These are phyloP conservation scores for Tetrao urogallus DNA, from an alignment of 2,113 vertebrate genomes.

Conservation along the genomic window DNA sequence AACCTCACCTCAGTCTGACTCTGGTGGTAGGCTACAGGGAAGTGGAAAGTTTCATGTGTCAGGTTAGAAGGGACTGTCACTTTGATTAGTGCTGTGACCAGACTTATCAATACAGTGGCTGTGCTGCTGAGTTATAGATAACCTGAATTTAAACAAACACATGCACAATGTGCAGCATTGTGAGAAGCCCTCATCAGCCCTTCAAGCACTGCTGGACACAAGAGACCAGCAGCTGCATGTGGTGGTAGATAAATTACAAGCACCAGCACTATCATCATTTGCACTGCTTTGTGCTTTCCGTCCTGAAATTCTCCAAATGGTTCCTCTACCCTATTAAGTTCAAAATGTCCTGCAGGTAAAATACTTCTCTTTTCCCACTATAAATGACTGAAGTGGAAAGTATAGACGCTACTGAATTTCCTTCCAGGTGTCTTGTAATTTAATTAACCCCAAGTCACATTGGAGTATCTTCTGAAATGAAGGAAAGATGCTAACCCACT, in stretches of 20 bases:
- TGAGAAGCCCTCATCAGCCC: background rate
- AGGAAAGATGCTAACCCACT: background rate
- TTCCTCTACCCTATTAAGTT: background rate
- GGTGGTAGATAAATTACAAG: background rate
- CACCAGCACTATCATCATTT: background rate
- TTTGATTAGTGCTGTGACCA: background rate
- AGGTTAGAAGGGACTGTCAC: background rate
- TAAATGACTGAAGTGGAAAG: background rate
- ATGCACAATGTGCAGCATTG: background rate
- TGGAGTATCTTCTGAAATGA: background rate
- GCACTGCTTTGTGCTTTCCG: background rate
- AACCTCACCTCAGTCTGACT: background rate
- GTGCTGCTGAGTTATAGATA: background rate
- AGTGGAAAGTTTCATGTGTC: background rate
- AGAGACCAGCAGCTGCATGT: background rate
- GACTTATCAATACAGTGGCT: background rate
- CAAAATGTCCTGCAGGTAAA: background rate
- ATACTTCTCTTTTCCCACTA: background rate
- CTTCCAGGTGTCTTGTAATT: background rate
- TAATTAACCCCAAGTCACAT: conserved; percentile 37
- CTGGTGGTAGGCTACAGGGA: background rate
- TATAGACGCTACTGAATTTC: background rate
- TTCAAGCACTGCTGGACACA: background rate
- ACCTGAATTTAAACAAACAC: background rate
- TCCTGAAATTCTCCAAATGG: background rate